Base-by-base conservation (phyloP, 2,113 vertebrate genomes). In the Pterocles gutturalis region DNA sequence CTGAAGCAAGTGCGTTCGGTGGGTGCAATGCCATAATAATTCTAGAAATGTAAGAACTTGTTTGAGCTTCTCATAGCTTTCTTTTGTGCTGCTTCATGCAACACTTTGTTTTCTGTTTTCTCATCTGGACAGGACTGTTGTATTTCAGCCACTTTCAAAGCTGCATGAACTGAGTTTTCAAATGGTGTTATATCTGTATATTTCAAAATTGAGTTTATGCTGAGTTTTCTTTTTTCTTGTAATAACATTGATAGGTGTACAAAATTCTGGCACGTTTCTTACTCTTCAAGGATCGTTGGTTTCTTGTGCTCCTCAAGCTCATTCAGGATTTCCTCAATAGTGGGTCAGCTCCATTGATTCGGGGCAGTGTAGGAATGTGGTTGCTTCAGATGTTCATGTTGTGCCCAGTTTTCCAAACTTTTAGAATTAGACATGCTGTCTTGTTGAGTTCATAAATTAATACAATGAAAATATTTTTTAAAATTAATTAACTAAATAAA, bases 291-390 rank as follows among this genome's bases (percentile, higher is more conserved):
- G 45, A 25, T 15, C 10, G 8, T 19, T 62, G 33, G 28, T 46
- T 73, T 61, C 61, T 24, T 51, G 38, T 41, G 17, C 19, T 62
- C 14, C 43, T 81, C 36, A 55, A 18, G 31, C 34, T 33, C 5
- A 9, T 58, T 77, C 54, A 41, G 21, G 20, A 31, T 64, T 45
- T 34, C 11, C 38, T 64, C 22, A 38, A 16, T 22, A 43, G 4
- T 26, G 28, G 26, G 4, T 61, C 24, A 49, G 2, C 22, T 57
- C 13, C 29, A 26, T 51, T 0, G 0, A 7, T 38, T 55, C 4
- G 13, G 28, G n/a, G n/a, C 48, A 16, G 25, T 25, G 7, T 18
- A 53, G 34, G 33, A 18, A 58, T 2, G 24, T 11, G 7, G 22
- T 13, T 73, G 17, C 28, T 88, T 48, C 33, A 49, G 12, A 12